A percentile compares a stretch with the other conserved stretches of the same genome.
phyloP scores from a whole-genome alignment of 1,140 invertebrate genomes.

The Parapsyche elsis region DNA sequence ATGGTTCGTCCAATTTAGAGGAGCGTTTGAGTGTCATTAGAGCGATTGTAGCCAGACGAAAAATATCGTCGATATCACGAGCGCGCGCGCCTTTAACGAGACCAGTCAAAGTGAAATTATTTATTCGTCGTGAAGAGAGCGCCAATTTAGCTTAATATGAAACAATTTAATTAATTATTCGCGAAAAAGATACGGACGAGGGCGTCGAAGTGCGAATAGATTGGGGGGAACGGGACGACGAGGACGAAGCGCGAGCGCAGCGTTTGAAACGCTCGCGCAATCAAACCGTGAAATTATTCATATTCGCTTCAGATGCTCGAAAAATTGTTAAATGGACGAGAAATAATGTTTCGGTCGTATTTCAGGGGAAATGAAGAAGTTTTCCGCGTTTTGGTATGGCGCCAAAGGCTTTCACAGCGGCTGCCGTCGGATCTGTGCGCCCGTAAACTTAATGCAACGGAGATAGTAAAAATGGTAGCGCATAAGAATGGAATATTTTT shows the following conservation, averaged over 20 bases:
- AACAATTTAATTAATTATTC: conserved; percentile 23
- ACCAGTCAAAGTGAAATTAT: conserved; percentile 23
- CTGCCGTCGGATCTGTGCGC: neutral
- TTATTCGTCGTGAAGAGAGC: neutral
- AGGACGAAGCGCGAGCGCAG: too few relatives aligned
- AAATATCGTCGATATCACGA: neutral
- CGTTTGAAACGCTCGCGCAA: too few relatives aligned
- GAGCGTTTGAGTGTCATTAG: conserved; percentile 21
- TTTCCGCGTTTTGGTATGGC: neutral
- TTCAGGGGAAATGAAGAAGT: conserved; percentile 3
- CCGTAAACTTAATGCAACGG: conserved; percentile 6
- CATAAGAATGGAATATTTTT: neutral
- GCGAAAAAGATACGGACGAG: neutral
- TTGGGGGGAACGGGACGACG: too few relatives aligned
- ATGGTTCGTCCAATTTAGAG: conserved; percentile 1
- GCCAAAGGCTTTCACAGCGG: conserved; percentile 12
- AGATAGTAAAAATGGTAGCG: conserved; percentile 15
- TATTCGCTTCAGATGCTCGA: too few relatives aligned
- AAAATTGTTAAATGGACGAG: conserved; percentile 14
- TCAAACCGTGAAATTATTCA: too few relatives aligned
- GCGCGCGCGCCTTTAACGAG: neutral
- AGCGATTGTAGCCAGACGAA: conserved; percentile 21
- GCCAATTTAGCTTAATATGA: neutral
- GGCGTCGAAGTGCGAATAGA: neutral
- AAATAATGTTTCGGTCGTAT: conserved; percentile 18